Percentiles rank a stretch among this genome's conserved stretches.
Conservation (phyloP, 2,113 vertebrate genomes). For the Dromaius novaehollandiae region DNA sequence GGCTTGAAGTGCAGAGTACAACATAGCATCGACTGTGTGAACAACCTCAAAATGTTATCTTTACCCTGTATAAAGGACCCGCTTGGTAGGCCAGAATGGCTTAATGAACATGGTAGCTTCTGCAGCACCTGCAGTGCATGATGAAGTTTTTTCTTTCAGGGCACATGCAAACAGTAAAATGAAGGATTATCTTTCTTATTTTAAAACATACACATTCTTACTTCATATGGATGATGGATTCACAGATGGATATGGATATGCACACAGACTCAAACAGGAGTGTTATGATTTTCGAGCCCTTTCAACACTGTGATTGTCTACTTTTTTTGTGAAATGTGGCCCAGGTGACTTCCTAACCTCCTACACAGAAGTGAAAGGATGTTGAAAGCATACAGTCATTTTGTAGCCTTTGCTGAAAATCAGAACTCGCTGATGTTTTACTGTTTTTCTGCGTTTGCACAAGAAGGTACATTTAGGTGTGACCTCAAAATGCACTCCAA, state of each 20-base stretch:
- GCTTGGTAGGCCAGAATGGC: slow-evolving; percentile 9
- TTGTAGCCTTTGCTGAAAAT: neutral
- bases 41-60: neutral
- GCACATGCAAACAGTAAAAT: slow-evolving; percentile 1
- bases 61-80: slow-evolving; percentile 34
- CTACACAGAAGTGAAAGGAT: neutral
- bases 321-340: neutral
- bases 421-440: neutral
- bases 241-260: neutral
- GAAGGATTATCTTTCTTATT: neutral
- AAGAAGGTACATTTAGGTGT: neutral
- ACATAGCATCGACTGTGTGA: neutral
- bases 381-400: neutral
- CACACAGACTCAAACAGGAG: neutral
- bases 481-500: neutral
- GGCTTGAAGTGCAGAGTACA: neutral
- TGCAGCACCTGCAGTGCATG: neutral
- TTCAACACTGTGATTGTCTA: neutral
- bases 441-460: neutral
- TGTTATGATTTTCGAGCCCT: neutral
- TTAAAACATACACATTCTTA: neutral
- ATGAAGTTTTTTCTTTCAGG: slow-evolving; percentile 27
- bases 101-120: neutral
- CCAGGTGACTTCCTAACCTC: neutral
- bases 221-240: neutral